phyloP scores from a whole-genome alignment of 1,140 invertebrate species.

The Drosophila oshimai region DNA sequence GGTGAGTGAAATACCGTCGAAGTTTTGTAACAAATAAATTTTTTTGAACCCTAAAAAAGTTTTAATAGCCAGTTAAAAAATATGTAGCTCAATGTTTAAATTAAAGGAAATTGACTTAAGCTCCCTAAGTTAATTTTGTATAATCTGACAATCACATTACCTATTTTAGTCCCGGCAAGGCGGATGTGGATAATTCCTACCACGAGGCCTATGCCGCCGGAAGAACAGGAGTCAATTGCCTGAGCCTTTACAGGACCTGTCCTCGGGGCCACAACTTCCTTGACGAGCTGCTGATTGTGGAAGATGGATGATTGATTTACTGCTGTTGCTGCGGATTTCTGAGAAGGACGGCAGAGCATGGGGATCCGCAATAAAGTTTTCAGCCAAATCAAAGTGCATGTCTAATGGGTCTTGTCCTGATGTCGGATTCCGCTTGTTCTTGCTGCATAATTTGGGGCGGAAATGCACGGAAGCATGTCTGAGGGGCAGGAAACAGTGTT shows the following conservation, averaged over 20 bases:
- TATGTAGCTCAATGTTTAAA: not conserved
- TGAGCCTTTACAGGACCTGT: slow-evolving; percentile 50
- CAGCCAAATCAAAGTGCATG: slow-evolving; percentile 67
- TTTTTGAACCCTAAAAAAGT: too few species aligned
- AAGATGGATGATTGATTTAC: slow-evolving; percentile 66
- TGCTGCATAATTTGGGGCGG: slow-evolving; percentile 70
- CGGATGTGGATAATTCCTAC: slow-evolving; percentile 64
- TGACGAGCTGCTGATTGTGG: slow-evolving; percentile 29
- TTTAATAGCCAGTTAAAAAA: too few species aligned
- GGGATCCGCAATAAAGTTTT: slow-evolving; percentile 61
- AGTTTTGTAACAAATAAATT: too few species aligned
- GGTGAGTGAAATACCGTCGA: slow-evolving; percentile 48
- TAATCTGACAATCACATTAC: not conserved
- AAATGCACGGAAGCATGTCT: slow-evolving; percentile 54
- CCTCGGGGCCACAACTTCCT: slow-evolving; percentile 47
- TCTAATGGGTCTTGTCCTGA: slow-evolving; percentile 65
- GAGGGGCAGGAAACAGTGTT: slow-evolving; percentile 52
- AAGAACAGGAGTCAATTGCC: slow-evolving; percentile 65
- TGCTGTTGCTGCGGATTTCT: not conserved
- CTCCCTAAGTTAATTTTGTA: too few species aligned
- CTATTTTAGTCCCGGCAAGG: slow-evolving; percentile 61
- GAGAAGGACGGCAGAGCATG: slow-evolving; percentile 12
- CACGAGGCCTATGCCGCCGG: slow-evolving; percentile 65
- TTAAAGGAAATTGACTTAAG: too few species aligned
- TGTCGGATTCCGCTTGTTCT: slow-evolving; percentile 47